Conservation (phyloP, 2,888 invertebrate genomes). For the Stenichneumon culpator region DNA sequence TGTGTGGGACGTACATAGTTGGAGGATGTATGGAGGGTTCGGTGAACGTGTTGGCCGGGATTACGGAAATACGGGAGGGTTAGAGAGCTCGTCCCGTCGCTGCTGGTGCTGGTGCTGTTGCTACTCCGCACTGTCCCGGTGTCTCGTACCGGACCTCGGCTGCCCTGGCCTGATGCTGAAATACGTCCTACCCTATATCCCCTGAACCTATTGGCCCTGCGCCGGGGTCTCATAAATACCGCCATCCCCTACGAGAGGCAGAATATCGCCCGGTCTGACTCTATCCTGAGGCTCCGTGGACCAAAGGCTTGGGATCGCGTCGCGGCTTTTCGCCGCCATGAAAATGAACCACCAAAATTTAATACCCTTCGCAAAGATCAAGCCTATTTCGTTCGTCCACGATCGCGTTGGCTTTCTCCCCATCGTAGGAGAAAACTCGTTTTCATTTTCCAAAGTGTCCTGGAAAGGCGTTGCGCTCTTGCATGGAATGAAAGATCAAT, state of each 20-base stretch:
- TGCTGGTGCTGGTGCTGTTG: slow-evolving; percentile 36
- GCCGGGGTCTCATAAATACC: slow-evolving; percentile 77
- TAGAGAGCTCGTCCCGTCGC: slow-evolving; percentile 61
- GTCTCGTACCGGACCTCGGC: slow-evolving; percentile 65
- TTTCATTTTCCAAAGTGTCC: background rate
- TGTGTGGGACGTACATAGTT: slow-evolving; percentile 73
- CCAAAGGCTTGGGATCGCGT: slow-evolving; percentile 4
- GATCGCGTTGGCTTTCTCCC: background rate
- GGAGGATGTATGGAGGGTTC: slow-evolving; percentile 63
- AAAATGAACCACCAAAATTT: slow-evolving; percentile 58
- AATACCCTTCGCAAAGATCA: slow-evolving; percentile 46
- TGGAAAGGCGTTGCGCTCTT: background rate
- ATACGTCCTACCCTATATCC: slow-evolving; percentile 84
- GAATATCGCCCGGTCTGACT: slow-evolving; percentile 62
- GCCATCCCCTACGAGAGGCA: slow-evolving; percentile 54
- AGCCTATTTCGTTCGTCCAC: background rate
- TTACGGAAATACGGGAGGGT: slow-evolving; percentile 79
- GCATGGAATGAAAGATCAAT: background rate
- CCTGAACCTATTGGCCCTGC: slow-evolving; percentile 80
- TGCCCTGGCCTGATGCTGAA: slow-evolving; percentile 82
- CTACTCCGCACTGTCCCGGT: slow-evolving; percentile 35
- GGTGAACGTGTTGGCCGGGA: slow-evolving; percentile 80
- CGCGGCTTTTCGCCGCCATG: slow-evolving; percentile 10
- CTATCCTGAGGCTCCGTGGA: slow-evolving; percentile 5
- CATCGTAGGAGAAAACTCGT: background rate